A percentile compares a stretch with the other conserved stretches of the same genome.
Evolutionary conservation across 2,888 invertebrate species (phyloP).

Genomic region (Stenoptilia bipunctidactyla): DNA sequence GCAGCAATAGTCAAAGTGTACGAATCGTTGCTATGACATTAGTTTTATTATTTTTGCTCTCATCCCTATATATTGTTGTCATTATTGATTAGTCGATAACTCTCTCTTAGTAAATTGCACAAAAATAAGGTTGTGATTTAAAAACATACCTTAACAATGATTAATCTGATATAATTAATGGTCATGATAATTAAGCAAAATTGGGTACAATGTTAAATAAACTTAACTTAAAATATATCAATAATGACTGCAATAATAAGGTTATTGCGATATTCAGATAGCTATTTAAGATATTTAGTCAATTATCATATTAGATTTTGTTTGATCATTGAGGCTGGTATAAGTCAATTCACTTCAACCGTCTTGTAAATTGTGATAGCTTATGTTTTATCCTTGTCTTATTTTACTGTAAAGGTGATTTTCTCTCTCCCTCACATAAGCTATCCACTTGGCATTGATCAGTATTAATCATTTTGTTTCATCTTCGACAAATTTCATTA

Average conservation of each 20-base stretch:
- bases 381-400: slow-evolving; percentile 19
- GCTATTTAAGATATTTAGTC: slow-evolving; percentile 67
- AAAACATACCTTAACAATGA: too few relatives aligned
- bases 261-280: slow-evolving; percentile 18
- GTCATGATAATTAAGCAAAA: too few relatives aligned
- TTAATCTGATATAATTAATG: too few relatives aligned
- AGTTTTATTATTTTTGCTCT: slow-evolving; percentile 4
- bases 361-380: slow-evolving; percentile 32
- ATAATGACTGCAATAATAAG: too few relatives aligned
- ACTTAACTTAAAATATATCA: too few relatives aligned
- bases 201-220: too few relatives aligned
- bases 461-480: slow-evolving; percentile 46
- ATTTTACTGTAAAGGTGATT: slow-evolving; percentile 4
- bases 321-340: slow-evolving; percentile 35
- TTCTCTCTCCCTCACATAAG: slow-evolving; percentile 19
- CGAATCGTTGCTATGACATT: slow-evolving; percentile 41
- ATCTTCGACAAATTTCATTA: slow-evolving; percentile 14
- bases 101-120: too few relatives aligned
- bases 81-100: too few relatives aligned
- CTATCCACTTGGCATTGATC: slow-evolving; percentile 50
- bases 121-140: too few relatives aligned
- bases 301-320: slow-evolving; percentile 60
- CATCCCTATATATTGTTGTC: too few relatives aligned
- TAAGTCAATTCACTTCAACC: slow-evolving; percentile 37
- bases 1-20: slow-evolving; percentile 16